Conservation (phyloP, 1,140 invertebrate genomes). For the Listronotus oregonensis region DNA sequence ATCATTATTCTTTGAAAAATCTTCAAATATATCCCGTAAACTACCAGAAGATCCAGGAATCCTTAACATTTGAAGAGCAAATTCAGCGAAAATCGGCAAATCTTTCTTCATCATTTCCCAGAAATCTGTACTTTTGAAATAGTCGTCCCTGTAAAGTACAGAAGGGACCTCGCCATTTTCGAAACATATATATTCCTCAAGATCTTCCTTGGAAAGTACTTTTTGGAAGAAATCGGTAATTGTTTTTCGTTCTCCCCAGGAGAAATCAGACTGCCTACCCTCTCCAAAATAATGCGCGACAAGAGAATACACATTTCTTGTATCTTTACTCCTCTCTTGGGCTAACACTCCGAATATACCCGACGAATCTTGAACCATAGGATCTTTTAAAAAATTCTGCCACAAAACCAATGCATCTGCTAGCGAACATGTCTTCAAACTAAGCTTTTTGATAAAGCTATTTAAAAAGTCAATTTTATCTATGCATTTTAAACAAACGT, state of each 20-base stretch:
- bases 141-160: background rate
- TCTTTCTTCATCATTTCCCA: background rate
- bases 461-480: background rate
- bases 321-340: background rate
- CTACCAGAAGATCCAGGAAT: background rate
- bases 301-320: background rate
- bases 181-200: background rate
- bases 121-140: background rate
- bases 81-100: background rate
- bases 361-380: background rate
- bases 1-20: background rate
- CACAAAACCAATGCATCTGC: background rate
- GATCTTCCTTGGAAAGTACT: background rate
- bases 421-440: background rate
- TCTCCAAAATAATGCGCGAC: slow-evolving; percentile 5
- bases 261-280: background rate
- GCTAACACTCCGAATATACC: background rate
- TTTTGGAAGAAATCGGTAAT: background rate
- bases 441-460: slow-evolving; percentile 3
- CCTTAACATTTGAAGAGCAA: background rate
- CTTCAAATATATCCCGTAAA: background rate
- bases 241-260: background rate
- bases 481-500: background rate
- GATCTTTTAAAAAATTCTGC: background rate
- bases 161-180: background rate